Evolutionary conservation across 2,113 vertebrate species (phyloP), one percentile per base, ranked within the genome.

Genomic region (Larimichthys crocea): DNA sequence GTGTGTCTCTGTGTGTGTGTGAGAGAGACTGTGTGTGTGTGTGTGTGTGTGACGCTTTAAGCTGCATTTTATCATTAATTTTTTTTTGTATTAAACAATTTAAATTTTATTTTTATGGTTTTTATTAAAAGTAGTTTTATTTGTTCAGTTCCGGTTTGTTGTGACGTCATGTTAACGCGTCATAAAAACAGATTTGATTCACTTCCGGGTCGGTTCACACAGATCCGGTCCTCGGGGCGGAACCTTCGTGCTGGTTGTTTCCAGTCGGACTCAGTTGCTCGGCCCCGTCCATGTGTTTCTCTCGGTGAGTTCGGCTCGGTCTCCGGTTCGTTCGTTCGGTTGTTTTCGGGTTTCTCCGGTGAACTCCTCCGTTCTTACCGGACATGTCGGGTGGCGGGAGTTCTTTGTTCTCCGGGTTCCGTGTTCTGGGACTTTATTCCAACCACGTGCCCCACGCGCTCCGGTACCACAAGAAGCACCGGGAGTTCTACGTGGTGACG

Each of bases 371-470:
- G 22, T 0, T 16, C 1, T 0, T 65, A 42, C 42, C 46, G 26
- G 50, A 46, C 55, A 92, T 92, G 92, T 11, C 87, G 42, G 31
- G 29, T 3, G 79, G 85, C 55, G 86, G 86, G 24, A 90, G 90
- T 63, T 48, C 57, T 8, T 16, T 99, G 0, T 99, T 99, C 74
- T 94, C 94, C 0, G 95, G 96, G 0, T 98, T 97, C 90, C 95
- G 97, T 14, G 96, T 96, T 53, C 90, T 99, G 61, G 98, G 97
- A 4, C 95, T 96, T 0, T 97, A 97, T 70, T 98, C 96, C 3
- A 96, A 95, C 48, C 97, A 96, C 55, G 86, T 99, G 20, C 91
- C 98, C 4, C 98, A 99, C 93, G 96, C 95, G 88, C 93, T 99
- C 68, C 96, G 97, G 5, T 98, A 94, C 73, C 98, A 96, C 49